Evolutionary conservation across 1,140 invertebrate genomes (phyloP), one percentile per base, ranked within the genome.

Genomic region (Leucophenga varia): DNA sequence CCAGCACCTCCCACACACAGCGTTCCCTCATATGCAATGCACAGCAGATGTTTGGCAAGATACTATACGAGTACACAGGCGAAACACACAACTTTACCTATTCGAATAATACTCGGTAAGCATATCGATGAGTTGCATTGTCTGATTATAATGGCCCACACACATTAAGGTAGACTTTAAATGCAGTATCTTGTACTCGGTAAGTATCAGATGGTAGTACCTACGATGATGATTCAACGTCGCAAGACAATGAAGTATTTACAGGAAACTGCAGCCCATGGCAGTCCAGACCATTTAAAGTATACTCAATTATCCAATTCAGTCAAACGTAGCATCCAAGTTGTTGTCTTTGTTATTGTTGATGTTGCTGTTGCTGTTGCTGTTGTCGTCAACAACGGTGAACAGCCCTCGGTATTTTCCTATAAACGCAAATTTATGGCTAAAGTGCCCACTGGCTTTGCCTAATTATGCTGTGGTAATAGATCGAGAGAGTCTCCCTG

Each of bases 251-350:
- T 37, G 34, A 17, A 13, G 14, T 38, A 36, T 55, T 51, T 47
- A 43, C 16, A 20, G 41, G 34, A 42, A 36, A 14, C 28, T 32
- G 40, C 39, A 43, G 18, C 17, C 35, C 38, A 45, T 40, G 21
- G 36, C 36, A 47, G 30, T n/a, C 10, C 38, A 49, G 45, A 43
- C 58, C 58, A 58, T 47, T 61, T 39, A 61, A 58, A 54, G 49
- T 52, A 59, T 59, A 38, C 38, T 34, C 59, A 65, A 65, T 65
- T 65, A 67, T 65, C 63, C 46, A 65, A 65, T 67, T 61, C 63
- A 67, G 22, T 67, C 55, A 45, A 56, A 59, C 59, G 55, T 58
- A 48, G 59, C 52, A 45, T 44, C 25, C 6, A 28, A 37, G n/a
- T 39, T 40, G 43, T 38, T 42, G 39, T 49, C 46, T 37, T 55